Percentiles rank a stretch among this genome's conserved stretches.
These are phyloP conservation scores for Solenopsis fugax DNA, from an alignment of 1,140 invertebrate species.

Conservation along the genomic window DNA sequence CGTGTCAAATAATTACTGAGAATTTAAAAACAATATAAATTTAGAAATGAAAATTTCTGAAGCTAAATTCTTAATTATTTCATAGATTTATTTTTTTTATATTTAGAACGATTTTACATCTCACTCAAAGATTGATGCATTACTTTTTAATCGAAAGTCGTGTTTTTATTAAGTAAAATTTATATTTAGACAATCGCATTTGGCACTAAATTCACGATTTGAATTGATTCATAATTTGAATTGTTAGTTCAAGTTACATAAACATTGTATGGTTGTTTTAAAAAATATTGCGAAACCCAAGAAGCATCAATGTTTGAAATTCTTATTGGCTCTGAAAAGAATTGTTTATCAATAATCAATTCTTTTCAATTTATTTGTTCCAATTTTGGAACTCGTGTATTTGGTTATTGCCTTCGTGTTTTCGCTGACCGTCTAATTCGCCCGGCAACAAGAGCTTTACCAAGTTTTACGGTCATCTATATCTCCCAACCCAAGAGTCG, in stretches of 20 bases:
- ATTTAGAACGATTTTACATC: too few species aligned
- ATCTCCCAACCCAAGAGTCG: slow-evolving; percentile 85
- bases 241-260: not conserved
- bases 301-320: not conserved
- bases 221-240: too few species aligned
- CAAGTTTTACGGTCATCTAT: slow-evolving; percentile 82
- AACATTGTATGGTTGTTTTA: not conserved
- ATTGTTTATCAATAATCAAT: slow-evolving; percentile 32
- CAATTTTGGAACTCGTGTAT: slow-evolving; percentile 77
- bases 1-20: too few species aligned
- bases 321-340: slow-evolving; percentile 69
- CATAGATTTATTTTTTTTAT: too few species aligned
- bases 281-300: not conserved
- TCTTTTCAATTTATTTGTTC: slow-evolving; percentile 58
- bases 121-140: too few species aligned
- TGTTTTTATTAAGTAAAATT: too few species aligned
- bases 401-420: slow-evolving; percentile 72
- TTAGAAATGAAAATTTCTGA: too few species aligned
- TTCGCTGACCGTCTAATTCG: slow-evolving; percentile 78
- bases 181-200: too few species aligned
- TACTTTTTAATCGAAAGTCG: too few species aligned
- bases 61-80: too few species aligned
- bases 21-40: too few species aligned
- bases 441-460: slow-evolving; percentile 83
- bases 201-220: not conserved